These are phyloP conservation scores for Baryphthengus martii DNA, from an alignment of 2,113 vertebrate species.

Conservation along the genomic window DNA sequence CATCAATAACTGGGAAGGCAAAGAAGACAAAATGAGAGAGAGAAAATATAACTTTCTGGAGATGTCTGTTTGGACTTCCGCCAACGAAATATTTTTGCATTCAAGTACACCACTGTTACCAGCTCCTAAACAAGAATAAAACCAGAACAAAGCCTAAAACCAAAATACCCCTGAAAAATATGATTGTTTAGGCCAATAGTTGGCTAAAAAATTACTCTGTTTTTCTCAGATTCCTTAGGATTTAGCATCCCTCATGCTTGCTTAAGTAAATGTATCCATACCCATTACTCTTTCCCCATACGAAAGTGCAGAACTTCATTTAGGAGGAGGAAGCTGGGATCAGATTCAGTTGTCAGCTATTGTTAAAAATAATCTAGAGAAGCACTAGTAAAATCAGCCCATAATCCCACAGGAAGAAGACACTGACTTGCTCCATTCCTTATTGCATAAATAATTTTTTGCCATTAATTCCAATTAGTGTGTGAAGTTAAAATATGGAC, in stretches of 20 bases:
- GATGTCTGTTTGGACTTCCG: conserved; percentile 21
- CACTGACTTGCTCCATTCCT: background rate
- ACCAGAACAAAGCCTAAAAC: background rate
- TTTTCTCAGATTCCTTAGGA: conserved; percentile 4
- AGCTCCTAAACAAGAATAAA: conserved; percentile 6
- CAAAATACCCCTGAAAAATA: background rate
- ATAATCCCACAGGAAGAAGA: background rate
- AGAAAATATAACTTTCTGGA: conserved; percentile 33
- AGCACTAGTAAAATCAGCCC: background rate
- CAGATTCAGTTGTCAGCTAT: background rate
- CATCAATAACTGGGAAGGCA: conserved; percentile 55
- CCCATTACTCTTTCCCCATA: background rate
- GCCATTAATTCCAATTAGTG: background rate
- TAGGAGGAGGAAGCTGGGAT: background rate
- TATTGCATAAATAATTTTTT: background rate
- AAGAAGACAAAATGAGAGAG: conserved; percentile 26
- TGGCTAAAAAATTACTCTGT: background rate
- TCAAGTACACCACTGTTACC: background rate
- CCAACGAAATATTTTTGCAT: conserved; percentile 38
- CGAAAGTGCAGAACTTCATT: background rate
- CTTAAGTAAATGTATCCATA: conserved; percentile 3
- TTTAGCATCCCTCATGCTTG: background rate
- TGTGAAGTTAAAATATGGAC: background rate
- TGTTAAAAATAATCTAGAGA: background rate
- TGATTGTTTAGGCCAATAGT: background rate